A percentile compares a stretch with the other conserved stretches of the same genome.
Evolutionary conservation across 2,888 invertebrate genomes (phyloP).

Genomic region (Tholera decimalis): DNA sequence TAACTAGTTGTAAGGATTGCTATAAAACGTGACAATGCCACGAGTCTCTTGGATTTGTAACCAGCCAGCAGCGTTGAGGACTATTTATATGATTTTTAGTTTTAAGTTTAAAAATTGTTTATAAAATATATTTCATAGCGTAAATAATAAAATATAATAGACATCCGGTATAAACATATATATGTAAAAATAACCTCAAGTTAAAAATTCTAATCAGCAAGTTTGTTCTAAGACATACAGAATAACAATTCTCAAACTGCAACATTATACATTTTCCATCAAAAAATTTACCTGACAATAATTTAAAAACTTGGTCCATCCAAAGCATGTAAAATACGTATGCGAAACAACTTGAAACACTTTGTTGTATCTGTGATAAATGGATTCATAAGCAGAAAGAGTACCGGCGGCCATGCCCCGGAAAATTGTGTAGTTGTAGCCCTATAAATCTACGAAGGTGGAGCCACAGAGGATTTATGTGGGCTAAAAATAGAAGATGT

Average conservation of each 20-base stretch:
- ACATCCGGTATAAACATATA: too few relatives aligned
- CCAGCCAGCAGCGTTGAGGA: too few relatives aligned
- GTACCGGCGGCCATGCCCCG: conserved; percentile 54
- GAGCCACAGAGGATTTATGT: conserved; percentile 57
- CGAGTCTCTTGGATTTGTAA: too few relatives aligned
- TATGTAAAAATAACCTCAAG: too few relatives aligned
- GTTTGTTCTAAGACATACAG: neutral
- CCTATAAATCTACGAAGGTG: conserved; percentile 61
- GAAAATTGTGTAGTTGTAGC: conserved; percentile 63
- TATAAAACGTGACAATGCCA: too few relatives aligned
- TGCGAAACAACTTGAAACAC: conserved; percentile 63
- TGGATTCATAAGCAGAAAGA: conserved; percentile 68
- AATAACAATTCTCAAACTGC: neutral
- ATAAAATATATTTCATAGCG: too few relatives aligned
- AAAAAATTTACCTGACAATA: conserved; percentile 26
- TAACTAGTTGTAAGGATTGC: too few relatives aligned
- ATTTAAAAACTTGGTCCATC: conserved; percentile 44
- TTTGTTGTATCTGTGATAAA: conserved; percentile 69
- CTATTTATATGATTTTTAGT: too few relatives aligned
- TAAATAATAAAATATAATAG: too few relatives aligned
- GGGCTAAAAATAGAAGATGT: conserved; percentile 59
- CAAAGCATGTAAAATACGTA: conserved; percentile 59
- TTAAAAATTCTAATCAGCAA: neutral
- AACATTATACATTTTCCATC: neutral
- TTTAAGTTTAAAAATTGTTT: too few relatives aligned